Evolutionary conservation across 2,888 invertebrate species (phyloP), one percentile per base, ranked within the genome.

Genomic region (Oscheius sp.): DNA sequence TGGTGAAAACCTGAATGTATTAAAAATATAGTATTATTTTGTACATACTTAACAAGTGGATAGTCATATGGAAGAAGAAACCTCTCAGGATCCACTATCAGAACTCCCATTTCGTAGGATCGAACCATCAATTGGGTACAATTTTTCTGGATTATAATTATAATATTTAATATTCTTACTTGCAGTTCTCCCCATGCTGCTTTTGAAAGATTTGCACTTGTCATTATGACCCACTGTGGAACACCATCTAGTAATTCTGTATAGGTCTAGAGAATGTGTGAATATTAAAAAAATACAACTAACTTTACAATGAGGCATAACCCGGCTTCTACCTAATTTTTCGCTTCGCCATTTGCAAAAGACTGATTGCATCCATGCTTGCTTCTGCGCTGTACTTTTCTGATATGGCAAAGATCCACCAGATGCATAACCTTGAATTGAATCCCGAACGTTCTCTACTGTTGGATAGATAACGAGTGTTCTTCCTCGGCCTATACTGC

Each of bases 231-330:
- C 85, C 86, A 85, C 59, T 77, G 75, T 2, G 76, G 72, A 45
- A 75, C 53, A 18, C 76, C 75, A 18, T 82, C 77, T 6, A 73
- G 69, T 12, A 73, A 64, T 58, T 80, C 78, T 2, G 71, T 70
- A 49, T 79, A 82, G 9, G 76, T 74, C 61, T 81, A 55, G 29
- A 68, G 53, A 13, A 21, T 18, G 35, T 61, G 23, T n/a, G 27
- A 5, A 18, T 16, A 43, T 18, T 2, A 46, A 13, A 59, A 35
- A 35, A 35, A 9, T 35, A 35, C 35, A 35, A 35, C 35, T 35
- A 35, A 93, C 92, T 89, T 99, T 99, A 49, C 97, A 94, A 88
- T 99, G 98, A 0, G 99, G 99, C 92, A 95, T 94, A 0, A 96
- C 95, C 72, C 92, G 90, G 61, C 93, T 92, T n/a, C 98, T 91